Percentiles rank a stretch among this genome's conserved stretches.
Conservation (phyloP, 2,888 invertebrate species). For the Phalangium opilio region DNA sequence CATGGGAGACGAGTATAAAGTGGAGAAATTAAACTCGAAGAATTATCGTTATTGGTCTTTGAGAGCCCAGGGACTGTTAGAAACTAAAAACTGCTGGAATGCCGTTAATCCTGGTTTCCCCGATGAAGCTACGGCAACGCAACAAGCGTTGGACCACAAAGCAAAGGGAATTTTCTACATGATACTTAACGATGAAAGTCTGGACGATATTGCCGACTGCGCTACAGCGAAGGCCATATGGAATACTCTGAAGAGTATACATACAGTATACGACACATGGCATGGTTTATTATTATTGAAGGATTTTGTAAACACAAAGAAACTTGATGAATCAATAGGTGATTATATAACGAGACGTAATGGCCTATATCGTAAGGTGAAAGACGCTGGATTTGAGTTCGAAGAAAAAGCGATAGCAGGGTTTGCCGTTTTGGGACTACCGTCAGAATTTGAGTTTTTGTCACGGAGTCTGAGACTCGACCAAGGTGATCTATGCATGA, state of each 20-base stretch:
- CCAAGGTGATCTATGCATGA: too few species aligned
- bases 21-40: not conserved
- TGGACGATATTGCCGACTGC: constrained; percentile 6
- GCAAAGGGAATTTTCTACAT: constrained; percentile 1
- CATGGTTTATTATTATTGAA: constrained; percentile 4
- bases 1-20: not conserved
- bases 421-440: too few species aligned
- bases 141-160: not conserved
- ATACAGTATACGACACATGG: constrained; percentile 3
- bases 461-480: too few species aligned
- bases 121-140: not conserved
- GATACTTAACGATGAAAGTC: not conserved
- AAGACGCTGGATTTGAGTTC: too few species aligned
- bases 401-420: too few species aligned
- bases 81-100: constrained; percentile 2
- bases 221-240: constrained; percentile 1
- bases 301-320: constrained; percentile 6
- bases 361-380: not conserved
- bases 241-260: not conserved
- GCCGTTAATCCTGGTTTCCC: constrained; percentile 3
- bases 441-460: too few species aligned
- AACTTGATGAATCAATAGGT: constrained; percentile 2
- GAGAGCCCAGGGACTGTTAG: constrained; percentile 1
- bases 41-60: not conserved
- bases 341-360: not conserved